Evolutionary conservation across 2,113 vertebrate genomes (phyloP).

Genomic region (Dipodomys stephensi): DNA sequence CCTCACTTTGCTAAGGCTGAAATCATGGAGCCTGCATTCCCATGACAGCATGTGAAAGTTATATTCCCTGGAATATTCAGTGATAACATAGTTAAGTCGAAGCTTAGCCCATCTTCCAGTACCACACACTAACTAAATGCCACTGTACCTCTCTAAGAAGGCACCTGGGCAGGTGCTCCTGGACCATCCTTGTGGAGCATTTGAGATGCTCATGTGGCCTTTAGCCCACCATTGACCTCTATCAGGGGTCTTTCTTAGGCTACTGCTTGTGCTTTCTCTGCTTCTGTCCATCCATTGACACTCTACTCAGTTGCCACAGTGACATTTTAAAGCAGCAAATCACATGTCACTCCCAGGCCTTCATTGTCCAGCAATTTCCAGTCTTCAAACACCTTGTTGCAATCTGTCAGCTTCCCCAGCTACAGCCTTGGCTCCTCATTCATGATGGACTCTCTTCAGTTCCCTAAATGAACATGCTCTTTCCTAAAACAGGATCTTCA

Average conservation of each 20-base stretch:
- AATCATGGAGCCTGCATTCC: neutral
- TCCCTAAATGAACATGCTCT: neutral
- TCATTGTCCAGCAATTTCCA: neutral
- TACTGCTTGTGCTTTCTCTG: neutral
- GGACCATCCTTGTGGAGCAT: too few species aligned
- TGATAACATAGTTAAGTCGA: neutral
- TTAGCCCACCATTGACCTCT: neutral
- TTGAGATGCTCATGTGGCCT: neutral
- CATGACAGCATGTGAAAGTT: neutral
- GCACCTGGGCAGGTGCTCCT: neutral
- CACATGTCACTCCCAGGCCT: neutral
- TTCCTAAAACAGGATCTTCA: constrained; percentile 7
- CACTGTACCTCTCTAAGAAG: neutral
- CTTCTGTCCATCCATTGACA: neutral
- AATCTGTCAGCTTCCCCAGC: neutral
- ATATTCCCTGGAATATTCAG: neutral
- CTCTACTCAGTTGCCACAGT: neutral
- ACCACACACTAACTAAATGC: neutral
- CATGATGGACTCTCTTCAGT: neutral
- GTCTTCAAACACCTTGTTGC: neutral
- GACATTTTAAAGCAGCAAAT: neutral
- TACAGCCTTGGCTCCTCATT: neutral
- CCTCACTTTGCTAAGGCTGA: neutral
- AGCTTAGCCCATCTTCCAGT: neutral
- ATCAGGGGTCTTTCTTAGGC: neutral